Base-by-base conservation (phyloP, 2,113 vertebrate species). In the Pachypanchax playfairii region DNA sequence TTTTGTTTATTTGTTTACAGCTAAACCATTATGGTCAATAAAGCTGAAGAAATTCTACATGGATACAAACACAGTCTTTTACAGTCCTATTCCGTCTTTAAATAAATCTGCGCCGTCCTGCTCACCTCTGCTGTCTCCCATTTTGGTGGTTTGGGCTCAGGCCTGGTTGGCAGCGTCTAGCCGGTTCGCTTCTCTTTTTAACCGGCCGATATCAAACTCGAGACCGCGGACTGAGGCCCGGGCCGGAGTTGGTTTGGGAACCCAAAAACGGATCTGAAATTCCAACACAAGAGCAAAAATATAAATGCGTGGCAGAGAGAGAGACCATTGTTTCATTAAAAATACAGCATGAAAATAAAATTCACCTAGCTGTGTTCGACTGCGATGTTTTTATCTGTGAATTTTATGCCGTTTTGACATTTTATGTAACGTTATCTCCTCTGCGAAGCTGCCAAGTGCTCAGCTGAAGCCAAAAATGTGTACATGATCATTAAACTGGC, bases 91-190 rank as follows among this genome's bases (percentile, higher is more conserved):
- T 17, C 4, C 13, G 26, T n/a, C 18, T 36, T 6, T n/a, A 43
- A 50, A 20, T 53, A 24, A 57, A 53, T 28, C 5, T 14, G 35
- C 31, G 28, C 21, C 14, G 42, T 38, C 60, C 22, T 26, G 26
- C 88, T 90, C 65, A 93, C 92, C 92, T 90, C 91, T 82, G 22
- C 91, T 93, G 88, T 93, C 92, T 75, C 91, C 91, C 92, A 93
- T 93, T 81, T 33, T 85, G 82, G 53, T 56, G 66, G 51, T 14
- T 49, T 52, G 68, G 38, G 38, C 36, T 21, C 33, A 25, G 31
- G 52, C 48, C 58, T 35, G 59, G 15, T 42, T 58, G 57, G 48
- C 70, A 58, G 79, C 70, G 39, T 35, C 56, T 61, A 56, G n/a
- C 66, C 65, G 79, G 69, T 25, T 66, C 49, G 60, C 67, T 62